These are phyloP conservation scores for Furcula furcula DNA, from an alignment of 2,888 invertebrate species.

Conservation along the genomic window DNA sequence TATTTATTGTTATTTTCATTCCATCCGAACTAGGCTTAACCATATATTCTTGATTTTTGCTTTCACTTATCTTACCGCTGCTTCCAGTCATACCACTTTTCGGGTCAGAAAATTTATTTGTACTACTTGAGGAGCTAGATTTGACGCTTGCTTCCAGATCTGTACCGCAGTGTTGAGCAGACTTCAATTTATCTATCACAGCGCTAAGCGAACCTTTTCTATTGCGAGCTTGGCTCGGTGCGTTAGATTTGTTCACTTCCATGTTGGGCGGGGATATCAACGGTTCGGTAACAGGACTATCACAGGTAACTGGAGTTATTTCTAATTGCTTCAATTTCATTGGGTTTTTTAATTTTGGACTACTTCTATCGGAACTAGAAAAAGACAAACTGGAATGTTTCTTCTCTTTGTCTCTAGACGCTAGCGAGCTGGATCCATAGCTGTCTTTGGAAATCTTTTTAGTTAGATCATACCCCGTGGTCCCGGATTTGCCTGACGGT, in stretches of 20 bases:
- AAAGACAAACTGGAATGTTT: constrained; percentile 76
- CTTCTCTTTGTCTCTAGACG: constrained; percentile 80
- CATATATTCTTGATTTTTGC: constrained; percentile 92
- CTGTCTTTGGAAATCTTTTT: constrained; percentile 80
- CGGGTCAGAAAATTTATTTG: constrained; percentile 73
- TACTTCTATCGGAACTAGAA: constrained; percentile 81
- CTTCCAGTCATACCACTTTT: constrained; percentile 64
- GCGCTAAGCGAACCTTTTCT: constrained; percentile 90
- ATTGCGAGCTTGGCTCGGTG: constrained; percentile 84
- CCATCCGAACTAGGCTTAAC: constrained; percentile 94
- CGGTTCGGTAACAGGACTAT: constrained; percentile 66
- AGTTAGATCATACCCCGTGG: constrained; percentile 76
- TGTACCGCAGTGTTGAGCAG: constrained; percentile 85
- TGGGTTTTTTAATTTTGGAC: constrained; percentile 85
- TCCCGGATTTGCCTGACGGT: constrained; percentile 83
- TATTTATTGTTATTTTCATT: constrained; percentile 95
- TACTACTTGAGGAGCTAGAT: constrained; percentile 66
- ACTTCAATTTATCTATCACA: constrained; percentile 93
- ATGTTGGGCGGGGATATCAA: constrained; percentile 76
- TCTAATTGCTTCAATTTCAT: constrained; percentile 86
- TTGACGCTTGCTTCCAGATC: constrained; percentile 78
- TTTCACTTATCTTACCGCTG: constrained; percentile 63
- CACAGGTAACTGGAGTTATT: constrained; percentile 79
- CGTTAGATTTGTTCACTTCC: constrained; percentile 82
- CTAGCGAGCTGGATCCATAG: constrained; percentile 61